These are phyloP conservation scores for Drosophila persimilis DNA, from an alignment of 1,140 invertebrate genomes.

Conservation along the genomic window DNA sequence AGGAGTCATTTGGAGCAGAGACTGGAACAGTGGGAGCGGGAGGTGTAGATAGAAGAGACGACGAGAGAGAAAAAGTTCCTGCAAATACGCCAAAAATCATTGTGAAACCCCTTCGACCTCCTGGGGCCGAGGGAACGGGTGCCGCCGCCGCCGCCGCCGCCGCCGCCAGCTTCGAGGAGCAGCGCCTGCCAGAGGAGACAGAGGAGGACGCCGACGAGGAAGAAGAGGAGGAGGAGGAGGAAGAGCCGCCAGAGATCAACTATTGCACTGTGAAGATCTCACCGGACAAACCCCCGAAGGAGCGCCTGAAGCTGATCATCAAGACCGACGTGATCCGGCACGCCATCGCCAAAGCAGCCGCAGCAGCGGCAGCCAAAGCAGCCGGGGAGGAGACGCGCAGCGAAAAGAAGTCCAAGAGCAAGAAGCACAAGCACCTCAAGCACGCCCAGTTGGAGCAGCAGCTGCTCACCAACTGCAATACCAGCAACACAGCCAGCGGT, in stretches of 20 bases:
- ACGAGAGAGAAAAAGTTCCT: slow-evolving; percentile 42
- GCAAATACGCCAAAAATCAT: slow-evolving; percentile 77
- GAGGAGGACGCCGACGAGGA: slow-evolving; percentile 64
- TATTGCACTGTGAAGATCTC: slow-evolving; percentile 84
- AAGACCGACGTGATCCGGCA: slow-evolving; percentile 81
- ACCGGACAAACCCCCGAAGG: slow-evolving; percentile 84
- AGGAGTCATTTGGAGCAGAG: slow-evolving; percentile 20
- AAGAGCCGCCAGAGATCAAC: slow-evolving; percentile 82
- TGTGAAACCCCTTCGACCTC: slow-evolving; percentile 68
- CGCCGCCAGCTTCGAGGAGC: slow-evolving; percentile 11
- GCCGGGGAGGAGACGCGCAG: slow-evolving; percentile 58
- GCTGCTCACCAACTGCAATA: background rate
- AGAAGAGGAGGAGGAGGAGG: slow-evolving; percentile 71
- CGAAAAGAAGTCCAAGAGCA: slow-evolving; percentile 80
- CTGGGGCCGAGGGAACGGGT: slow-evolving; percentile 24
- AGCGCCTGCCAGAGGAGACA: slow-evolving; percentile 13
- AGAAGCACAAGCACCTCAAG: slow-evolving; percentile 80
- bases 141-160: slow-evolving; percentile 2
- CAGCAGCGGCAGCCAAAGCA: slow-evolving; percentile 56
- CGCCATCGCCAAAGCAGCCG: slow-evolving; percentile 76
- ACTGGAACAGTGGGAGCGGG: background rate
- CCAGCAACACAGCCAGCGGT: slow-evolving; percentile 5
- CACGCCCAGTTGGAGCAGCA: slow-evolving; percentile 66
- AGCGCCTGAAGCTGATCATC: slow-evolving; percentile 78
- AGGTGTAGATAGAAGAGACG: background rate